Evolutionary conservation across 2,888 invertebrate species (phyloP).

Genomic region (Hermaeophaga mercurialis): DNA sequence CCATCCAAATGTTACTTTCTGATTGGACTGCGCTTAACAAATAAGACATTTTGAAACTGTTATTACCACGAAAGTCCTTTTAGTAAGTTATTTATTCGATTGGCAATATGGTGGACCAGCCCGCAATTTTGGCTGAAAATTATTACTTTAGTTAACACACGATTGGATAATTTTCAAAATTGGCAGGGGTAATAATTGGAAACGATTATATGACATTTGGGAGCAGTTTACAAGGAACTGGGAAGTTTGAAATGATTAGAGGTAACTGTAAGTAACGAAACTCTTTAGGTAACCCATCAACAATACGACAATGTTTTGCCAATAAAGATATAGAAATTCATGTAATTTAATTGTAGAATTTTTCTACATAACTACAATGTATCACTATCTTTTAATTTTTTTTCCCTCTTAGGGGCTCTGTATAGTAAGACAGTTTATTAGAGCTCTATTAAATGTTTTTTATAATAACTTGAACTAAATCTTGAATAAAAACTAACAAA

Average conservation of each 20-base stretch:
- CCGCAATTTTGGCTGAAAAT: conserved; percentile 3
- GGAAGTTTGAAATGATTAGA: neutral
- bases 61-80: conserved; percentile 2
- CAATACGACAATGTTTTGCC: no score
- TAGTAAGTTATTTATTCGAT: conserved; percentile 9
- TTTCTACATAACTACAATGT: no score
- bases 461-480: no score
- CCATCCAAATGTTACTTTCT: conserved; percentile 8
- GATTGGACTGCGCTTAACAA: conserved; percentile 10
- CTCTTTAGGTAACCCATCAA: no score
- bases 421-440: no score
- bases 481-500: no score
- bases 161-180: conserved; percentile 10
- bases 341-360: no score
- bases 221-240: neutral
- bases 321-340: no score
- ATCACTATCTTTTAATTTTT: no score
- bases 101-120: conserved; percentile 7
- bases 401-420: no score
- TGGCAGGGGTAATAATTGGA: conserved; percentile 8
- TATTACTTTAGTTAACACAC: conserved; percentile 6
- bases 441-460: no score
- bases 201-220: conserved; percentile 12
- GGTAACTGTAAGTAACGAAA: no score
- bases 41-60: conserved; percentile 7